Evolutionary conservation across 2,888 invertebrate species (phyloP).

Genomic region (Trachelus stipa): DNA sequence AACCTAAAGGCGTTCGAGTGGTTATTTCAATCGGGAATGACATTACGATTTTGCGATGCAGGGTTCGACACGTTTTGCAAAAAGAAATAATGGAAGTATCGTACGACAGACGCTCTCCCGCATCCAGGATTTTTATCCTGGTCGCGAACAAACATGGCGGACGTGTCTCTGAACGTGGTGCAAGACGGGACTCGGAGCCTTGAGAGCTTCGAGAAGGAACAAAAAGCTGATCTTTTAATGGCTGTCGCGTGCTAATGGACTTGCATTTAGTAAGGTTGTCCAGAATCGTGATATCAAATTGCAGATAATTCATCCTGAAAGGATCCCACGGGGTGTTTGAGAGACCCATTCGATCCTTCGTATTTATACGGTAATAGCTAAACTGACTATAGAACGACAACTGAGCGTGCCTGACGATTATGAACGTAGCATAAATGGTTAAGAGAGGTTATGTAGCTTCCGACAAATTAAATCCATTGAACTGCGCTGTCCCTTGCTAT

Average conservation of each 20-base stretch:
- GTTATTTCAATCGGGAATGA: neutral
- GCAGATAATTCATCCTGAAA: slow-evolving; percentile 26
- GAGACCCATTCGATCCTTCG: no score
- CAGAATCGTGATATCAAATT: slow-evolving; percentile 18
- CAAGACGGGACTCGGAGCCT: neutral
- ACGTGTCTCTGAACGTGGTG: neutral
- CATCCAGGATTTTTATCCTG: neutral
- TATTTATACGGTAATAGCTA: no score
- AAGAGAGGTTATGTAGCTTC: neutral
- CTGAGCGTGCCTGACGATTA: neutral
- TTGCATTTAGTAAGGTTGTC: slow-evolving; percentile 16
- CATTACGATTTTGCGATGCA: neutral
- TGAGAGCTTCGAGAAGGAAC: neutral
- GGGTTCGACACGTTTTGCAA: neutral
- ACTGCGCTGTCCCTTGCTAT: neutral
- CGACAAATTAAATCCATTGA: neutral
- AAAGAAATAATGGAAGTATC: neutral
- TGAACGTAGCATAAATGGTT: neutral
- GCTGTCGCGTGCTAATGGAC: slow-evolving; percentile 29
- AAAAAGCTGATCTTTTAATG: slow-evolving; percentile 29
- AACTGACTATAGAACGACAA: no score
- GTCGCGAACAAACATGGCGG: neutral
- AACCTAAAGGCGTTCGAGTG: neutral
- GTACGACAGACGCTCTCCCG: neutral
- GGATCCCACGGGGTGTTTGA: neutral